A percentile compares a stretch with the other conserved stretches of the same genome.
Evolutionary conservation across 2,113 vertebrate species (phyloP).

Genomic region (Aegithalos caudatus): DNA sequence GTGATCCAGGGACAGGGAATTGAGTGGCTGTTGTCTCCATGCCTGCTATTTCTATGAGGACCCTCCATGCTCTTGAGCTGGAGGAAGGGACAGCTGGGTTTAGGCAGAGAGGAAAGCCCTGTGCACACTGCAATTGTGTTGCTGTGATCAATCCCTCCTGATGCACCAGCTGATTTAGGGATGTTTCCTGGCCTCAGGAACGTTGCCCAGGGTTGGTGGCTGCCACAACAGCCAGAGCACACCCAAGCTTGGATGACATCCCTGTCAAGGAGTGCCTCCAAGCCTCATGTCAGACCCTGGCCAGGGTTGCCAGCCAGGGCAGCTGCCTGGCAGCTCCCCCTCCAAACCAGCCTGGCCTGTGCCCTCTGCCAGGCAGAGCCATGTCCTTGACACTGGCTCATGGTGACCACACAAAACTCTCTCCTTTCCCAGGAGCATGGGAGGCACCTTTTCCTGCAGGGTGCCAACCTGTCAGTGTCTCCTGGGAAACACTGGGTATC

Average conservation of each 20-base stretch:
- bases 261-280: not conserved
- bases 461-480: rapidly evolving
- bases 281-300: not conserved
- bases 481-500: not conserved
- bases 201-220: not conserved
- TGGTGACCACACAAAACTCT: rapidly evolving
- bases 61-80: not conserved
- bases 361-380: not conserved
- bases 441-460: not conserved
- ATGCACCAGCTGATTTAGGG: rapidly evolving
- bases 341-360: not conserved
- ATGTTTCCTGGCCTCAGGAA: not conserved
- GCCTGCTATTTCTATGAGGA: rapidly evolving
- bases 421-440: rapidly evolving
- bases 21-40: rapidly evolving
- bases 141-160: not conserved
- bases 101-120: not conserved
- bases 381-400: rapidly evolving
- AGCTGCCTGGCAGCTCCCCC: not conserved
- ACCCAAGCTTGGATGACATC: not conserved
- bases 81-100: not conserved
- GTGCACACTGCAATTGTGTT: rapidly evolving
- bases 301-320: not conserved
- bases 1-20: not conserved
- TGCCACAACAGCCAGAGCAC: not conserved